A percentile compares a stretch with the other conserved stretches of the same genome.
Evolutionary conservation across 2,888 invertebrate species (phyloP).

Genomic region (Nysson spinosus): DNA sequence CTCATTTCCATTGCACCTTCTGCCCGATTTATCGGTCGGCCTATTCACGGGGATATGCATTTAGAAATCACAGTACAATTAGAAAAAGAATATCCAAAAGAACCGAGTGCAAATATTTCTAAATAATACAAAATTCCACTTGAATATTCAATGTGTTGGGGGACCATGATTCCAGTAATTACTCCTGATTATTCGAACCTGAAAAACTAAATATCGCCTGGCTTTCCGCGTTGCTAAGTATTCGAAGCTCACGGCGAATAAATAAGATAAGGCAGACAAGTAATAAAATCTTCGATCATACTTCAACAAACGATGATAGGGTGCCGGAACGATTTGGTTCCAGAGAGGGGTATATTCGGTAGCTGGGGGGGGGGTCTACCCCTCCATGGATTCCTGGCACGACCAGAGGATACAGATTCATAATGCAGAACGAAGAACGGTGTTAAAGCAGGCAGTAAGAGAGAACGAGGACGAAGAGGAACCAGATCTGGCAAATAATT

Average conservation of each 20-base stretch:
- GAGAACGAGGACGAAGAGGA: background rate
- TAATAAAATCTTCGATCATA: constrained; percentile 14
- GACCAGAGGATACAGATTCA: background rate
- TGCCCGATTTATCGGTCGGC: constrained; percentile 30
- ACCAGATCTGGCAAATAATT: constrained; percentile 40
- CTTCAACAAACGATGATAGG: constrained; percentile 6
- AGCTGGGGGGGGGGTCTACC: too few species aligned
- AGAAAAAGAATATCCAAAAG: background rate
- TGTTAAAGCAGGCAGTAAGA: too few species aligned
- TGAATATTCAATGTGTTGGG: too few species aligned
- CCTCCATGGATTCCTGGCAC: constrained; percentile 2
- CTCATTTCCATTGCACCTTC: constrained; percentile 52
- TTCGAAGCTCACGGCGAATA: background rate
- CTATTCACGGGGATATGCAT: background rate
- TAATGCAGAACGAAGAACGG: background rate
- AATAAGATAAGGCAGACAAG: background rate
- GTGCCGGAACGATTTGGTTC: background rate
- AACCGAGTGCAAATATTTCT: too few species aligned
- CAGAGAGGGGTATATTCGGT: too few species aligned
- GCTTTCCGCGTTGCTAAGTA: background rate
- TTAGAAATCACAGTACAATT: constrained; percentile 1
- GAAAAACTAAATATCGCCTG: too few species aligned
- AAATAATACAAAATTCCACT: too few species aligned
- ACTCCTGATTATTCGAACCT: too few species aligned
- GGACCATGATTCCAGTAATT: too few species aligned